These are phyloP conservation scores for Tachystola acroxantha DNA, from an alignment of 2,888 invertebrate species.

Conservation along the genomic window DNA sequence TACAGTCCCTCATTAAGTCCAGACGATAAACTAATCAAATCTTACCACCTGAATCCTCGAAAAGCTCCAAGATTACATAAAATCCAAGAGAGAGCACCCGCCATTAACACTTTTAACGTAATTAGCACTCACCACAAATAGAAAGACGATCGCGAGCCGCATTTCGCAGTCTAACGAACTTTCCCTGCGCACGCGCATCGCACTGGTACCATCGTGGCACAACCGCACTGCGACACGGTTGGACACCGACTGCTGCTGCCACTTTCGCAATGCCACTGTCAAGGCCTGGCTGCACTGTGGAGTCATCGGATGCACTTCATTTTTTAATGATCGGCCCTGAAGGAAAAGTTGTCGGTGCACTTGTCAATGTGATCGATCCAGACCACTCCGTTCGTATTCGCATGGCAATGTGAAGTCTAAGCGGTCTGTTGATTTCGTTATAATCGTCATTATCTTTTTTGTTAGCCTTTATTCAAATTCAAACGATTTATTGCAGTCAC, in stretches of 20 bases:
- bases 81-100: slow-evolving; percentile 43
- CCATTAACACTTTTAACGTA: slow-evolving; percentile 56
- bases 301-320: slow-evolving; percentile 43
- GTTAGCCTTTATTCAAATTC: too few relatives aligned
- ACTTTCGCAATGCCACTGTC: slow-evolving; percentile 44
- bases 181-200: slow-evolving; percentile 58
- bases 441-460: too few relatives aligned
- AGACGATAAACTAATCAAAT: too few relatives aligned
- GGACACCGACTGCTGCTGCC: slow-evolving; percentile 50
- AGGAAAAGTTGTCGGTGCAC: slow-evolving; percentile 49
- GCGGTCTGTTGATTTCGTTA: too few relatives aligned
- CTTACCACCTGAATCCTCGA: too few relatives aligned
- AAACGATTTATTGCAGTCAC: too few relatives aligned
- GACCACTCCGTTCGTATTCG: too few relatives aligned
- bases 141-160: slow-evolving; percentile 70
- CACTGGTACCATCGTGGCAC: slow-evolving; percentile 55
- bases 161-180: slow-evolving; percentile 70
- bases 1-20: too few relatives aligned
- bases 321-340: slow-evolving; percentile 39
- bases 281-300: slow-evolving; percentile 55
- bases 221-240: slow-evolving; percentile 48
- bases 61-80: slow-evolving; percentile 19
- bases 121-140: slow-evolving; percentile 76
- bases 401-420: too few relatives aligned
- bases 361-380: slow-evolving; percentile 17